Conservation (phyloP, 35 echinoderm and acorn worm species). For the Apostichopus parvimensis region DNA sequence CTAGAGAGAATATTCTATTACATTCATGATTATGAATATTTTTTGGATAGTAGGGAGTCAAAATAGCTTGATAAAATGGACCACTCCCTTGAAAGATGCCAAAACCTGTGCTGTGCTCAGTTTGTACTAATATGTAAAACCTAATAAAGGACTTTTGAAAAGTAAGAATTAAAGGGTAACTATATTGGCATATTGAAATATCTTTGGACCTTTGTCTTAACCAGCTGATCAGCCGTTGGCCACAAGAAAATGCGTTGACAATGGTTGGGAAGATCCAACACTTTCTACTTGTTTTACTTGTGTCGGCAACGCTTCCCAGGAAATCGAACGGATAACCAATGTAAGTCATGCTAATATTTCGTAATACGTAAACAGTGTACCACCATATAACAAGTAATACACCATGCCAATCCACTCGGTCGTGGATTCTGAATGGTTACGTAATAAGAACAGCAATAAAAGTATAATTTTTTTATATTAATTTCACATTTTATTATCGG, state of each 20-base stretch:
- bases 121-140: too few species aligned
- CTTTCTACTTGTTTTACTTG: constrained; percentile 1
- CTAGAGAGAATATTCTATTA: too few species aligned
- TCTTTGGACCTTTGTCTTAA: too few species aligned
- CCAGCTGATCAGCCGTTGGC: background rate
- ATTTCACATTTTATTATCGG: background rate
- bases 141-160: too few species aligned
- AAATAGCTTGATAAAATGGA: too few species aligned
- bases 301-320: background rate
- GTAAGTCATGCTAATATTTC: background rate
- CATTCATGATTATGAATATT: too few species aligned
- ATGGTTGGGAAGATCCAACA: constrained; percentile 3
- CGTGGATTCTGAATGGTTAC: background rate
- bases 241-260: background rate
- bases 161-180: too few species aligned
- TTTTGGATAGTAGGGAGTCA: too few species aligned
- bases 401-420: background rate
- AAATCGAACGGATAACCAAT: background rate
- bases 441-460: background rate
- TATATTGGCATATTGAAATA: background rate
- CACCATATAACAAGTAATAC: background rate
- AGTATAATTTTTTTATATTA: background rate
- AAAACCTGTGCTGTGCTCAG: too few species aligned
- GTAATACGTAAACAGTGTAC: background rate
- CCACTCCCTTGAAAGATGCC: too few species aligned